Conservation (phyloP, 2,797 vertebrate genomes). For the Crenuchus spilurus region DNA sequence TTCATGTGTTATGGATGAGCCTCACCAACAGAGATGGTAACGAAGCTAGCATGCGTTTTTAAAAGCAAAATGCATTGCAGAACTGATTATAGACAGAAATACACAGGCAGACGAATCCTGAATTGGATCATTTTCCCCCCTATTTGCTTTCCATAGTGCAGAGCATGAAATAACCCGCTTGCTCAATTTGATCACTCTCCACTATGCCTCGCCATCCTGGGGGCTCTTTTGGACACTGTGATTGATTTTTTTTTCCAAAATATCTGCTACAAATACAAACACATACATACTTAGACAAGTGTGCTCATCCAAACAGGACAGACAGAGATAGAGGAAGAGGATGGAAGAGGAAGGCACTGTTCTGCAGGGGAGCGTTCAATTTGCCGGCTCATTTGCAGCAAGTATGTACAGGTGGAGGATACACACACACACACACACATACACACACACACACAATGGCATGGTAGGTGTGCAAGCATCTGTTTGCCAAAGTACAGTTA, state of each 20-base stretch:
- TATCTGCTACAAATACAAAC: conserved; percentile 29
- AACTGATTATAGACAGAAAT: conserved; percentile 17
- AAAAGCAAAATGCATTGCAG: background rate
- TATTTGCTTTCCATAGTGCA: conserved; percentile 18
- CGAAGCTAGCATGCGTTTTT: conserved; percentile 9
- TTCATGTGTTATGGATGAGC: background rate
- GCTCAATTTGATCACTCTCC: conserved; percentile 31
- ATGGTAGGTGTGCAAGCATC: conserved; percentile 41
- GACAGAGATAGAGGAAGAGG: conserved; percentile 1
- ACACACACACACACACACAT: conserved; percentile 20
- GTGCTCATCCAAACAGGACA: conserved; percentile 17
- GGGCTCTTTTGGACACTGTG: background rate
- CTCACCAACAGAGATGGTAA: background rate
- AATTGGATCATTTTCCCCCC: conserved; percentile 8
- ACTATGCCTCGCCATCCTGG: background rate
- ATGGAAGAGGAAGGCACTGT: conserved; percentile 24
- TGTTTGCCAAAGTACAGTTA: conserved; percentile 44
- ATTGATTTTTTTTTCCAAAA: conserved; percentile 46
- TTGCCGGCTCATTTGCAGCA: conserved; percentile 57
- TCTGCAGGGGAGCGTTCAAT: conserved; percentile 54
- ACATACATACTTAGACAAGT: background rate
- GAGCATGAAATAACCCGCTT: conserved; percentile 19
- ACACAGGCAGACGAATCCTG: conserved; percentile 18
- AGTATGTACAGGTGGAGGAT: conserved; percentile 46
- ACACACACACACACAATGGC: conserved; percentile 34